Percentiles rank a stretch among this genome's conserved stretches.
Evolutionary conservation across 2,113 vertebrate species (phyloP).

Genomic region (Mirounga angustirostris): DNA sequence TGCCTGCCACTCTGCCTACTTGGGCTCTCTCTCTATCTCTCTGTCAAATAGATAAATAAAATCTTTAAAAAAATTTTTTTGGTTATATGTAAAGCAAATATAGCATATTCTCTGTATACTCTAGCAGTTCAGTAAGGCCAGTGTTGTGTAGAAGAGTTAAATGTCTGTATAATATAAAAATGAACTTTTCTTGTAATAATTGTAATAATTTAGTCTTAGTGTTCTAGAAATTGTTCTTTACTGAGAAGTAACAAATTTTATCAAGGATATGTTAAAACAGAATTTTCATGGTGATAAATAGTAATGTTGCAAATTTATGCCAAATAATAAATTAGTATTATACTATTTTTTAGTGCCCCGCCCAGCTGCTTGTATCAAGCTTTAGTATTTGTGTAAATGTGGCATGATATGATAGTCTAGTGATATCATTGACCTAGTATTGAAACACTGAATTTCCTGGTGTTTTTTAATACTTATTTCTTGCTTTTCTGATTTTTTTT

Average conservation of each 20-base stretch:
- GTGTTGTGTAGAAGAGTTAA: neutral
- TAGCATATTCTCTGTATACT: neutral
- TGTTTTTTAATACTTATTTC: neutral
- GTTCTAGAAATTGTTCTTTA: conserved; percentile 55
- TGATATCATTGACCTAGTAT: neutral
- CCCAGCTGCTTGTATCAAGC: neutral
- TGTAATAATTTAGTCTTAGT: conserved; percentile 33
- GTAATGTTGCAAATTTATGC: conserved; percentile 44
- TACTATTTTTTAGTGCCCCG: neutral
- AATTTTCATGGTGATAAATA: conserved; percentile 46
- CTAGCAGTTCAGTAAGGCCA: conserved; percentile 7
- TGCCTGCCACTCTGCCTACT: too few species aligned
- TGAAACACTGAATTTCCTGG: neutral
- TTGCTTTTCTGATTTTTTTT: conserved; percentile 21
- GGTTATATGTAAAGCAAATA: neutral
- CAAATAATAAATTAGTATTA: conserved; percentile 35
- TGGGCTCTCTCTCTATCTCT: too few species aligned
- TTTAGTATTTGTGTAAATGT: conserved; percentile 16
- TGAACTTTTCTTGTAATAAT: conserved; percentile 19
- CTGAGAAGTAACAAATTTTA: conserved; percentile 28
- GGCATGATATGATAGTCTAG: neutral
- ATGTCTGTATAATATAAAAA: neutral
- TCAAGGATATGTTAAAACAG: conserved; percentile 52
- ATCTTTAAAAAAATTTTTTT: neutral
- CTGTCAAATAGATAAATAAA: too few species aligned